A percentile compares a stretch with the other conserved stretches of the same genome.
Evolutionary conservation across 2,113 vertebrate species (phyloP).

Genomic region (Garra rufa): DNA sequence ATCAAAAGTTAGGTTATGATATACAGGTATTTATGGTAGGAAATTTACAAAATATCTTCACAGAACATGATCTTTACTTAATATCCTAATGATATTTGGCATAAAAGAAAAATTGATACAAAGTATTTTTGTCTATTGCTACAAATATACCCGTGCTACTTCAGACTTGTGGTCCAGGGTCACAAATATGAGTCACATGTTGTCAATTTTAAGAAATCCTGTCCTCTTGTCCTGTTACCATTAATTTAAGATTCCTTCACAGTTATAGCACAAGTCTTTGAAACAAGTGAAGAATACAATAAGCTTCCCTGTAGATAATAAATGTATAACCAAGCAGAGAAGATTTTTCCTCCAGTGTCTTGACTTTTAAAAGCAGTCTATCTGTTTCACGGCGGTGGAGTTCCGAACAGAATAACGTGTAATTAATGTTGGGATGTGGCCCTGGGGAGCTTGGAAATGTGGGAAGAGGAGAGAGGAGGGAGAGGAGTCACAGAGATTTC

Average conservation of each 20-base stretch:
- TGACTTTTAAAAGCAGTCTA: slow-evolving; percentile 82
- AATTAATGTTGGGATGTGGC: slow-evolving; percentile 92
- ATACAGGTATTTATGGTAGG: too few species aligned
- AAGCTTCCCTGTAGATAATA: slow-evolving; percentile 52
- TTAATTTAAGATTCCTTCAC: background rate
- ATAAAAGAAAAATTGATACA: too few species aligned
- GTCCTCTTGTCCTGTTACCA: background rate
- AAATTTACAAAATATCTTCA: too few species aligned
- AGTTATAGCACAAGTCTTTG: background rate
- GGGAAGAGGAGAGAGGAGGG: slow-evolving; percentile 72
- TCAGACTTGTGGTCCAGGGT: too few species aligned
- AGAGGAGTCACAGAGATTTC: slow-evolving; percentile 87
- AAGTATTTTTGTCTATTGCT: too few species aligned
- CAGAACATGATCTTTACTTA: too few species aligned
- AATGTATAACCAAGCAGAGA: slow-evolving; percentile 62
- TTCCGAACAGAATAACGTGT: slow-evolving; percentile 89
- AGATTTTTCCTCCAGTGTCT: slow-evolving; percentile 69
- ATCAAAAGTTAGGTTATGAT: too few species aligned
- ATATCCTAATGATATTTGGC: too few species aligned
- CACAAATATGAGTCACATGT: background rate
- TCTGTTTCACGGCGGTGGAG: slow-evolving; percentile 79
- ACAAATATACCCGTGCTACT: too few species aligned
- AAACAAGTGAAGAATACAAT: background rate
- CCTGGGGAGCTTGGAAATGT: slow-evolving; percentile 79
- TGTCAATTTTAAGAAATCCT: background rate